Percentiles rank a stretch among this genome's conserved stretches.
Evolutionary conservation across 2,113 vertebrate genomes (phyloP).

Genomic region (Spea bombifrons): DNA sequence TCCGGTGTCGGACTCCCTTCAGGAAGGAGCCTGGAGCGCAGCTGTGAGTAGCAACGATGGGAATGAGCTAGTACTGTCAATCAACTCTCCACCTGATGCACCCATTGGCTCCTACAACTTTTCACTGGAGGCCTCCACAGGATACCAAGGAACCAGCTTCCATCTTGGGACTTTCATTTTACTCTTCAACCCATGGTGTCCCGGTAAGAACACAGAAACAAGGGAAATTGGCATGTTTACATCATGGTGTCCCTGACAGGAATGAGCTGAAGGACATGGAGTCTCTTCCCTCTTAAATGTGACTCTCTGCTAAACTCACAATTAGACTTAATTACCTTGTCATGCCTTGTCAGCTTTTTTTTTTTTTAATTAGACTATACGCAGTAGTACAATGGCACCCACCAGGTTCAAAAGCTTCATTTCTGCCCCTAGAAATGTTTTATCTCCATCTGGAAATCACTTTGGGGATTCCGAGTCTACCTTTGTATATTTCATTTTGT

Average conservation of each 20-base stretch:
- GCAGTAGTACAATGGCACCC: too few species aligned
- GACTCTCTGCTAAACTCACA: too few species aligned
- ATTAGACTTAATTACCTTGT: too few species aligned
- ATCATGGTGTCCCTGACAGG: too few species aligned
- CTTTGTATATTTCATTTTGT: background rate
- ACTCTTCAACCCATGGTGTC: constrained; percentile 91
- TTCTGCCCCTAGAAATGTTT: too few species aligned
- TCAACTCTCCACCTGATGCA: constrained; percentile 71
- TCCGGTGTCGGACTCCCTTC: constrained; percentile 56
- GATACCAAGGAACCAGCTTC: constrained; percentile 56
- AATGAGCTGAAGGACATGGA: too few species aligned
- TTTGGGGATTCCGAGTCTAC: background rate
- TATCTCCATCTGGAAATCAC: background rate
- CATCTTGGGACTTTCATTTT: constrained; percentile 72
- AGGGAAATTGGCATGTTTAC: background rate
- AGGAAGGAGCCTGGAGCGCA: constrained; percentile 71
- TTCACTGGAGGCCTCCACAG: constrained; percentile 59
- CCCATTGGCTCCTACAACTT: constrained; percentile 79
- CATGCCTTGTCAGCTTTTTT: too few species aligned
- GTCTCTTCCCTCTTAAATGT: too few species aligned
- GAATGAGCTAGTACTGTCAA: constrained; percentile 58
- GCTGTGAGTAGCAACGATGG: constrained; percentile 63
- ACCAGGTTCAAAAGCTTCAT: too few species aligned
- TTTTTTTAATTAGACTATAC: too few species aligned
- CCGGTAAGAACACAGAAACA: constrained; percentile 65